These are phyloP conservation scores for Lemur catta DNA, from an alignment of 2,797 vertebrate genomes.

Conservation along the genomic window DNA sequence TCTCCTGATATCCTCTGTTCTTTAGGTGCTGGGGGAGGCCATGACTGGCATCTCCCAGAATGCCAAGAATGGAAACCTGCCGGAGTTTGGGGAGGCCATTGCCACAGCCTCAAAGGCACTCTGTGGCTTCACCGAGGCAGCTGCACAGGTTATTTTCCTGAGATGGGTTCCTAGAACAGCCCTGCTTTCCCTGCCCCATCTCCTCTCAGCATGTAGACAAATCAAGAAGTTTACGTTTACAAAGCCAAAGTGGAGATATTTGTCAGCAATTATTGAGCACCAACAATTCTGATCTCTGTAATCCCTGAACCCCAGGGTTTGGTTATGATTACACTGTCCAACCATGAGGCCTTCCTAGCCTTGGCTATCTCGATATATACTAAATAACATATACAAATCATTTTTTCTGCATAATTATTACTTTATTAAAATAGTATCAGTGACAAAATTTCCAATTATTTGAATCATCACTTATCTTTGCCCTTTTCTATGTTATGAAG, in stretches of 20 bases:
- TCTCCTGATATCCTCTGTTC: neutral
- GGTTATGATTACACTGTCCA: neutral
- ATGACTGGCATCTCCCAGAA: slow-evolving; percentile 99
- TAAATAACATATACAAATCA: neutral
- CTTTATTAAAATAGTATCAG: neutral
- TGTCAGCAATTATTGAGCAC: neutral
- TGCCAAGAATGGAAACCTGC: slow-evolving; percentile 96
- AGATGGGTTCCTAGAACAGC: neutral
- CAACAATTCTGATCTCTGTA: rapidly evolving
- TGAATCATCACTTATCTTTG: neutral
- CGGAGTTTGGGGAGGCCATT: slow-evolving; percentile 95
- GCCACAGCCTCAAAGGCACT: slow-evolving; percentile 95
- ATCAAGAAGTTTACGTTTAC: neutral
- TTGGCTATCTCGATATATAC: neutral
- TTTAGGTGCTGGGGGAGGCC: slow-evolving; percentile 95
- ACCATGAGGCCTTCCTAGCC: neutral
- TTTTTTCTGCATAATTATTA: neutral
- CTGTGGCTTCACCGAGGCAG: slow-evolving; percentile 96
- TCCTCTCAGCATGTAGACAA: neutral
- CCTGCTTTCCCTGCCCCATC: neutral
- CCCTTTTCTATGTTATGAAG: neutral
- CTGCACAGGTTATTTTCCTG: slow-evolving; percentile 87
- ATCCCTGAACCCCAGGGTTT: neutral
- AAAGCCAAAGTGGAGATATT: neutral
- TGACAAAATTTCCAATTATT: neutral